Percentiles rank a stretch among this genome's conserved stretches.
These are phyloP conservation scores for Brachycybe producta DNA, from an alignment of 2,888 invertebrate genomes.

Conservation along the genomic window DNA sequence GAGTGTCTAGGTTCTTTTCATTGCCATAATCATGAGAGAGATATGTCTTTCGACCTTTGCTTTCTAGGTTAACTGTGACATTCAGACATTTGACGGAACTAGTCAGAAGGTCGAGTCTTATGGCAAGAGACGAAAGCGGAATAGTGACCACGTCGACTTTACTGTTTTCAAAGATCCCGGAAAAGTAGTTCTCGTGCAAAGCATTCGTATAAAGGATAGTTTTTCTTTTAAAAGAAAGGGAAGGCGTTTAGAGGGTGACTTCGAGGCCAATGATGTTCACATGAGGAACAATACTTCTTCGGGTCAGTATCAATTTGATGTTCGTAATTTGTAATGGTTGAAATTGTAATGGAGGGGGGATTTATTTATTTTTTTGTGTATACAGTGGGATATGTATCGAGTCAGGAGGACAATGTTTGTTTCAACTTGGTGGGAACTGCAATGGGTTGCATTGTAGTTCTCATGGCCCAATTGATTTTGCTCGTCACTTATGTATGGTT, in stretches of 20 bases:
- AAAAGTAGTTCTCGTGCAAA: slow-evolving; percentile 64
- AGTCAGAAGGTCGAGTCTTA: slow-evolving; percentile 67
- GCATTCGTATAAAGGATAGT: slow-evolving; percentile 74
- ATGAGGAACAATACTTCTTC: background rate
- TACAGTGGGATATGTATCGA: no score
- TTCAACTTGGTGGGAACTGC: slow-evolving; percentile 67
- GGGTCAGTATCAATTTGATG: no score
- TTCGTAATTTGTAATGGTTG: no score
- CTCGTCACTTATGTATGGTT: slow-evolving; percentile 79
- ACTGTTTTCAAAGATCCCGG: slow-evolving; percentile 27
- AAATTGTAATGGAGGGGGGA: no score
- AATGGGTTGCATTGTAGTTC: slow-evolving; percentile 70
- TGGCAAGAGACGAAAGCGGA: slow-evolving; percentile 57
- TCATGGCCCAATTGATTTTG: slow-evolving; percentile 72
- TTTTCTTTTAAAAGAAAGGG: slow-evolving; percentile 14
- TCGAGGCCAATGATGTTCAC: background rate
- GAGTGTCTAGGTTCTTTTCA: no score
- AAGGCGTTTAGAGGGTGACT: slow-evolving; percentile 3
- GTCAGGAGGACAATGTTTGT: slow-evolving; percentile 40
- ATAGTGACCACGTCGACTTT: slow-evolving; percentile 34
- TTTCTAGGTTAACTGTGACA: slow-evolving; percentile 53
- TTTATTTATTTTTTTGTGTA: no score
- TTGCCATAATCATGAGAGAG: no score
- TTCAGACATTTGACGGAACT: slow-evolving; percentile 68
- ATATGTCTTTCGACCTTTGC: no score